phyloP scores from a whole-genome alignment of 2,888 invertebrate genomes.

The Schizotus pectinicornis region DNA sequence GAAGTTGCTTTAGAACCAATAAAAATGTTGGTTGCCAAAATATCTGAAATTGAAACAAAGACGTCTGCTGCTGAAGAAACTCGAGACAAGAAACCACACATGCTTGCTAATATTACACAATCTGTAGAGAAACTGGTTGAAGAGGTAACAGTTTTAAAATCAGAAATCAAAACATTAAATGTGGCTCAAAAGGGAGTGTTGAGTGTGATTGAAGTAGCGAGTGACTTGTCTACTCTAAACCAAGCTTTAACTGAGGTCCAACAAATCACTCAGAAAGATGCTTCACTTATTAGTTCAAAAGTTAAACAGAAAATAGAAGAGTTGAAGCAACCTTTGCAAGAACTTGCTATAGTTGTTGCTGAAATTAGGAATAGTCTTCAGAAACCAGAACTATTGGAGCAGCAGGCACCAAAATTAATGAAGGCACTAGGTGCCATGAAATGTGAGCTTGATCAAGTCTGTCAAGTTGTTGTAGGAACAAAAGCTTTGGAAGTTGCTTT shows the following conservation, averaged over 20 bases:
- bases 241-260: too few relatives aligned
- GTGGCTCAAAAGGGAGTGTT: too few relatives aligned
- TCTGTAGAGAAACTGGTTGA: too few relatives aligned
- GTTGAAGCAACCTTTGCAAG: constrained; percentile 24
- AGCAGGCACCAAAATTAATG: constrained; percentile 27
- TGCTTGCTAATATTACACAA: too few relatives aligned
- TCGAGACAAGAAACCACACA: not conserved
- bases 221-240: too few relatives aligned
- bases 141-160: too few relatives aligned
- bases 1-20: constrained; percentile 19
- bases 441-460: constrained; percentile 11
- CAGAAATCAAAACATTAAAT: too few relatives aligned
- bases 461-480: constrained; percentile 10
- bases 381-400: constrained; percentile 30
- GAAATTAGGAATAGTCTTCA: constrained; percentile 19
- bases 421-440: constrained; percentile 29
- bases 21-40: constrained; percentile 17
- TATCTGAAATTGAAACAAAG: constrained; percentile 5
- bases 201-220: too few relatives aligned
- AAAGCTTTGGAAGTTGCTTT: constrained; percentile 4
- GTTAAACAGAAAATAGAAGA: not conserved
- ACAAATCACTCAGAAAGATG: not conserved
- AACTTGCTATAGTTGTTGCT: constrained; percentile 21
- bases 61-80: too few relatives aligned
- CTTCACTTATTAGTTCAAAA: not conserved